Percentiles rank a stretch among this genome's conserved stretches.
These are phyloP conservation scores for Hirtodrosophila histrioides DNA, from an alignment of 2,888 invertebrate species.

Conservation along the genomic window DNA sequence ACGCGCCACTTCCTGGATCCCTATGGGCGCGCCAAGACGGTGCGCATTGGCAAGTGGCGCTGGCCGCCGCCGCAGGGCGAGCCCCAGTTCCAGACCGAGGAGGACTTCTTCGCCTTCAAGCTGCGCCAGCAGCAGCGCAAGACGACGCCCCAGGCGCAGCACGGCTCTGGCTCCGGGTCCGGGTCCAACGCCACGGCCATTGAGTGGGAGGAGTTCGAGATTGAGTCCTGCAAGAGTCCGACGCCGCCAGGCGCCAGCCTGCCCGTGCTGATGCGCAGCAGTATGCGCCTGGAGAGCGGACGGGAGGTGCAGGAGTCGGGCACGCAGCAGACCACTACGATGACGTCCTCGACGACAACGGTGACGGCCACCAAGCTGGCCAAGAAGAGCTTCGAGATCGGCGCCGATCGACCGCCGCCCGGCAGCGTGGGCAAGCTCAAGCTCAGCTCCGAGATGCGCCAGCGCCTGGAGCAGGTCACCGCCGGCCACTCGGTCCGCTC, in stretches of 20 bases:
- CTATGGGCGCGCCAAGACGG: slow-evolving; percentile 96
- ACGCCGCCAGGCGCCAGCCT: slow-evolving; percentile 65
- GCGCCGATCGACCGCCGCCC: slow-evolving; percentile 91
- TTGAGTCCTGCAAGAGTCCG: slow-evolving; percentile 85
- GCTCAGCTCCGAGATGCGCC: slow-evolving; percentile 95
- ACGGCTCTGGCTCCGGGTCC: slow-evolving; percentile 60
- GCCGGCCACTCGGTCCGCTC: slow-evolving; percentile 94
- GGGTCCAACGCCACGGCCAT: slow-evolving; percentile 85
- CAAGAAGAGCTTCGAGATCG: slow-evolving; percentile 90
- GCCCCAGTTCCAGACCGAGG: slow-evolving; percentile 90
- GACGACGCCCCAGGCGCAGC: slow-evolving; percentile 89
- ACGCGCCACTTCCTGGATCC: slow-evolving; percentile 94
- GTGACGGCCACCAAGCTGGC: slow-evolving; percentile 65
- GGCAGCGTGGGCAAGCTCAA: slow-evolving; percentile 96
- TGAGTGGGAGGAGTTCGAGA: slow-evolving; percentile 95
- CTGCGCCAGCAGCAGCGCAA: slow-evolving; percentile 92
- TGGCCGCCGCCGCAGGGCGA: slow-evolving; percentile 95
- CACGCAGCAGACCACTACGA: slow-evolving; percentile 45
- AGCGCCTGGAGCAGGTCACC: slow-evolving; percentile 94
- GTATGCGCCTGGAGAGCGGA: slow-evolving; percentile 11
- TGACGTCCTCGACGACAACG: slow-evolving; percentile 34
- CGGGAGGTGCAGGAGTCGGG: no score
- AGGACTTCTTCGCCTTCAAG: slow-evolving; percentile 95
- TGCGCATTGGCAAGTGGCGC: slow-evolving; percentile 97
- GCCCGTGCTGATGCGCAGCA: slow-evolving; percentile 71